These are phyloP conservation scores for Mylabris sibirica DNA, from an alignment of 2,888 invertebrate genomes.

Conservation along the genomic window DNA sequence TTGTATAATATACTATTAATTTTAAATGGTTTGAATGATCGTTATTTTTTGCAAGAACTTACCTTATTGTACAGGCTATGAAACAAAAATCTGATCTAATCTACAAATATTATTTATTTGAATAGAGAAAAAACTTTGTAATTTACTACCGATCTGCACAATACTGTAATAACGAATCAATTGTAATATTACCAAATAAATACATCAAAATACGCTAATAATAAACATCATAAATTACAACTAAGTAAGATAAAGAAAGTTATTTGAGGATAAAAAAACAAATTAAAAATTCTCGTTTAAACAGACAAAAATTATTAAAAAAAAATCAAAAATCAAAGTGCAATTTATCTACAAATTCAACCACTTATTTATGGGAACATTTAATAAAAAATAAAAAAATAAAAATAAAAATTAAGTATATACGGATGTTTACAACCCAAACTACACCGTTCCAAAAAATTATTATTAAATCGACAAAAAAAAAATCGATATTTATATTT, in stretches of 20 bases:
- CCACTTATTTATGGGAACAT: conserved; percentile 25
- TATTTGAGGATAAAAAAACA: conserved; percentile 37
- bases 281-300: conserved; percentile 34
- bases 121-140: not conserved
- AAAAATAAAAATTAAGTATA: not conserved
- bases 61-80: not conserved
- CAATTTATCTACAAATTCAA: conserved; percentile 38
- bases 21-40: conserved; percentile 3
- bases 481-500: conserved; percentile 26
- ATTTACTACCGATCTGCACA: conserved; percentile 22
- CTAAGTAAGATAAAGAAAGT: conserved; percentile 30
- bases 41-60: conserved; percentile 10
- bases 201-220: conserved; percentile 47
- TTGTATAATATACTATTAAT: no score
- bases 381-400: conserved; percentile 27
- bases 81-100: conserved; percentile 9
- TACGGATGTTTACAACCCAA: conserved; percentile 30
- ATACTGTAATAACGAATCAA: conserved; percentile 30
- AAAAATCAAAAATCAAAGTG: conserved; percentile 35
- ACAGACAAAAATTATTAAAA: conserved; percentile 25
- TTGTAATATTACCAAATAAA: conserved; percentile 24
- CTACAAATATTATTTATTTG: not conserved
- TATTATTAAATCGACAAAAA: conserved; percentile 15
- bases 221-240: conserved; percentile 32
- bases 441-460: conserved; percentile 30